Percentiles rank a stretch among this genome's conserved stretches.
These are phyloP conservation scores for Brachionus asplanchnoidis DNA, from an alignment of 1,140 invertebrate genomes.

Conservation along the genomic window DNA sequence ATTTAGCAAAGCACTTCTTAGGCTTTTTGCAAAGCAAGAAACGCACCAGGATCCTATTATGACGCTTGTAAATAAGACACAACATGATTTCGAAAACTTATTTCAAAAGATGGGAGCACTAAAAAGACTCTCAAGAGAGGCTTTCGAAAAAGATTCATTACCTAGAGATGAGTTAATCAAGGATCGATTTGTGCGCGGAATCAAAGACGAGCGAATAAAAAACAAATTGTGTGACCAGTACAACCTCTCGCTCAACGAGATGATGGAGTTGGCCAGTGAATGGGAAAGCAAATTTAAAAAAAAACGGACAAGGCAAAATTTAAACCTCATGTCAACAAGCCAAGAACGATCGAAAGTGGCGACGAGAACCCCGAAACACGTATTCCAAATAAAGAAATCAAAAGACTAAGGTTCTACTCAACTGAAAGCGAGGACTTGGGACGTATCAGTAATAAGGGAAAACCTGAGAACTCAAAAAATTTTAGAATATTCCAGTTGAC, in stretches of 20 bases:
- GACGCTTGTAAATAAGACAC: neutral
- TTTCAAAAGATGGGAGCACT: neutral
- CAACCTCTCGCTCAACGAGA: no score
- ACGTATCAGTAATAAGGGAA: no score
- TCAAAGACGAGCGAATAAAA: neutral
- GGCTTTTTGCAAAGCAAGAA: neutral
- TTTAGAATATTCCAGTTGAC: neutral
- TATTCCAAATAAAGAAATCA: no score
- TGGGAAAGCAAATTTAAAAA: neutral
- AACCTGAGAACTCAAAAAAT: no score
- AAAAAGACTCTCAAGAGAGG: neutral
- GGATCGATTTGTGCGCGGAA: neutral
- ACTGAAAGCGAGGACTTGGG: no score
- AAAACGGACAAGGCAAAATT: neutral
- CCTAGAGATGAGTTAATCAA: neutral
- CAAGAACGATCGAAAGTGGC: neutral
- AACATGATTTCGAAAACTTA: neutral
- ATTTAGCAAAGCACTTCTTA: neutral
- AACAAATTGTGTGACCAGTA: neutral
- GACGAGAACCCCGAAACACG: no score
- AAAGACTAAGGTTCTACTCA: neutral
- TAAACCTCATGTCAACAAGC: neutral
- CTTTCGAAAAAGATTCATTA: neutral
- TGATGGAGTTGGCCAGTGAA: neutral
- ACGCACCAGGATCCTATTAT: neutral